Conservation (phyloP, 53 echinoderm and acorn worm genomes). For the Temnopleurus reevesii region DNA sequence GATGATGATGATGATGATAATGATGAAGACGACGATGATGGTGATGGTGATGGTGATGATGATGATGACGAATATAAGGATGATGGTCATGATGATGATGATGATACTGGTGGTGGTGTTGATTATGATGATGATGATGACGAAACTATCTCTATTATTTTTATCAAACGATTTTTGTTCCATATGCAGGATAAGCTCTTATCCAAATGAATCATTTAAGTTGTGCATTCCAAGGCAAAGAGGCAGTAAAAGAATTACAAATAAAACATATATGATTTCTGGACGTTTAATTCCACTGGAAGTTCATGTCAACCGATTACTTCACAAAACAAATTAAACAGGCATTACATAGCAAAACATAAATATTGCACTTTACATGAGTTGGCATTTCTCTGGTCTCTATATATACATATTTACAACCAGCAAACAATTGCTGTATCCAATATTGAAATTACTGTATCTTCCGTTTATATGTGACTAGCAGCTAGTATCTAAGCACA, state of each 20-base stretch:
- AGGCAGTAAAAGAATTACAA: neutral
- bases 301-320: neutral
- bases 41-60: neutral
- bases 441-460: too few relatives aligned
- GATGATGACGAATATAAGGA: neutral
- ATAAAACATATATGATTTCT: neutral
- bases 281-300: neutral
- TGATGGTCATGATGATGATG: neutral
- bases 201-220: too few relatives aligned
- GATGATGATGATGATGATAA: neutral
- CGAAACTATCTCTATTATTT: too few relatives aligned
- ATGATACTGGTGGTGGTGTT: neutral
- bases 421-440: neutral
- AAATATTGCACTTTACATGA: constrained; percentile 46
- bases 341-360: constrained; percentile 47
- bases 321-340: neutral
- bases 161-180: too few relatives aligned
- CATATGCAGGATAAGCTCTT: too few relatives aligned
- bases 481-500: too few relatives aligned
- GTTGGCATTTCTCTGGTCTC: constrained; percentile 14
- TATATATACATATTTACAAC: constrained; percentile 23
- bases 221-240: too few relatives aligned
- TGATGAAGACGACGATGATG: neutral
- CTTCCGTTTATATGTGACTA: too few relatives aligned
- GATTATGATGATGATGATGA: neutral